A percentile compares a stretch with the other conserved stretches of the same genome.
These are phyloP conservation scores for Poecile montanus DNA, from an alignment of 2,797 vertebrate species.

Conservation along the genomic window DNA sequence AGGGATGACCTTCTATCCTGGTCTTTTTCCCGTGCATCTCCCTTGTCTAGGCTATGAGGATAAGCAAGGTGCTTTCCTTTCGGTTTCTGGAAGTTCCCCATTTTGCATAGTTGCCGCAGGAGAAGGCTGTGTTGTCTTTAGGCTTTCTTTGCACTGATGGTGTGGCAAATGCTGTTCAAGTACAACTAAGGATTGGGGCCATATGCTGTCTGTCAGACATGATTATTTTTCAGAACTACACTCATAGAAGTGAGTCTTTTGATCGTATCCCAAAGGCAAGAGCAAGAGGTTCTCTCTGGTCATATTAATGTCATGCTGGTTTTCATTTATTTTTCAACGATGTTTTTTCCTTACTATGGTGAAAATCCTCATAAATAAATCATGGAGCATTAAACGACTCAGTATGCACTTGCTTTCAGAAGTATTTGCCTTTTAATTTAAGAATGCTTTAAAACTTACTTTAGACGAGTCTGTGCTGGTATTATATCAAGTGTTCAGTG, in stretches of 20 bases:
- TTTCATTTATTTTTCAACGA: slow-evolving; percentile 61
- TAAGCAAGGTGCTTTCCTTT: not conserved
- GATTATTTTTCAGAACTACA: slow-evolving; percentile 55
- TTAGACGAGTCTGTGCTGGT: not conserved
- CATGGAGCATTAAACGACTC: slow-evolving; percentile 17
- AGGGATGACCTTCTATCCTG: not conserved
- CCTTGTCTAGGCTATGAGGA: not conserved
- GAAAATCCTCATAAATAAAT: slow-evolving; percentile 68
- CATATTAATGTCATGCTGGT: slow-evolving; percentile 68
- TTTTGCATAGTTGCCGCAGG: rapidly evolving
- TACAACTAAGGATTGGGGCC: not conserved
- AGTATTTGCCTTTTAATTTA: slow-evolving; percentile 56
- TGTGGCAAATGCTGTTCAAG: not conserved
- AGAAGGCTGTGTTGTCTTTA: not conserved
- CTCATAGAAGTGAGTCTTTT: slow-evolving; percentile 52
- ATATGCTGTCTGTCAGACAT: slow-evolving; percentile 43
- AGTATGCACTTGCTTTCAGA: not conserved
- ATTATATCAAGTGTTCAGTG: not conserved
- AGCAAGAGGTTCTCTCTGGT: slow-evolving; percentile 63
- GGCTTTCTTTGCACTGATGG: not conserved
- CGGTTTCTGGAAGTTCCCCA: not conserved
- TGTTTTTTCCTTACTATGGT: slow-evolving; percentile 28
- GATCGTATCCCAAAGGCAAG: slow-evolving; percentile 56
- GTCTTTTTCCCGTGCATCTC: not conserved
- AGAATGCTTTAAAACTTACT: slow-evolving; percentile 18